These are phyloP conservation scores for Hirtodrosophila confusa DNA, from an alignment of 2,888 invertebrate genomes.

Conservation along the genomic window DNA sequence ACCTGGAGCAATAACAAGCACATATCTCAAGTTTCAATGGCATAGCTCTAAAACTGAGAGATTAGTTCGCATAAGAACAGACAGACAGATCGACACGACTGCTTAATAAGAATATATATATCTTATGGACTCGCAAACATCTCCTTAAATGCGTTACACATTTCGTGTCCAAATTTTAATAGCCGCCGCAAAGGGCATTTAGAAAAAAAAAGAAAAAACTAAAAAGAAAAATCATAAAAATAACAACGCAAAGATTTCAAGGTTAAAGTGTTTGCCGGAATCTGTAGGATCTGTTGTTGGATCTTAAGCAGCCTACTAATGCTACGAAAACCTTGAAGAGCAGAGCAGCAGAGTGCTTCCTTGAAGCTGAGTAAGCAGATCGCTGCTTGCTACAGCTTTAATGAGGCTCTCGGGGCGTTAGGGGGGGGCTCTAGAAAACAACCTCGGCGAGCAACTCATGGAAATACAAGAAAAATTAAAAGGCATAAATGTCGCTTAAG, in stretches of 20 bases:
- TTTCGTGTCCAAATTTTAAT: not conserved
- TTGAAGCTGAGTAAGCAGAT: constrained; percentile 43
- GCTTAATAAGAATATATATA: too few relatives aligned
- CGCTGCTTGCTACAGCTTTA: constrained; percentile 31
- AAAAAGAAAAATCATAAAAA: constrained; percentile 2
- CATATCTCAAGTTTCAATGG: too few relatives aligned
- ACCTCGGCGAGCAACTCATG: constrained; percentile 4
- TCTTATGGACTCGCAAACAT: too few relatives aligned
- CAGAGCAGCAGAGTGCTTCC: constrained; percentile 22
- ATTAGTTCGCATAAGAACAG: too few relatives aligned
- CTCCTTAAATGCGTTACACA: not conserved
- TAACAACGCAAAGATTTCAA: constrained; percentile 11
- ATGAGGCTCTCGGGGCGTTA: constrained; percentile 15
- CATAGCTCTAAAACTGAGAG: too few relatives aligned
- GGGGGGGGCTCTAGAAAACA: constrained; percentile 2
- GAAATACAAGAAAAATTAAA: constrained; percentile 29
- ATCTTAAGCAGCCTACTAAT: constrained; percentile 1
- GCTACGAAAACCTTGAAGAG: not conserved
- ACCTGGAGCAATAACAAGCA: too few relatives aligned
- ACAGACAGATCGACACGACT: too few relatives aligned
- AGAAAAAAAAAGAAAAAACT: constrained; percentile 1
- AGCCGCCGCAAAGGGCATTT: constrained; percentile 15
- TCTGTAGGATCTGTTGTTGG: constrained; percentile 11
- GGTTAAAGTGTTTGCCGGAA: constrained; percentile 3
- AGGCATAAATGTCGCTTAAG: constrained; percentile 63